These are phyloP conservation scores for Hetaerina titia DNA, from an alignment of 2,888 invertebrate genomes.

Conservation along the genomic window DNA sequence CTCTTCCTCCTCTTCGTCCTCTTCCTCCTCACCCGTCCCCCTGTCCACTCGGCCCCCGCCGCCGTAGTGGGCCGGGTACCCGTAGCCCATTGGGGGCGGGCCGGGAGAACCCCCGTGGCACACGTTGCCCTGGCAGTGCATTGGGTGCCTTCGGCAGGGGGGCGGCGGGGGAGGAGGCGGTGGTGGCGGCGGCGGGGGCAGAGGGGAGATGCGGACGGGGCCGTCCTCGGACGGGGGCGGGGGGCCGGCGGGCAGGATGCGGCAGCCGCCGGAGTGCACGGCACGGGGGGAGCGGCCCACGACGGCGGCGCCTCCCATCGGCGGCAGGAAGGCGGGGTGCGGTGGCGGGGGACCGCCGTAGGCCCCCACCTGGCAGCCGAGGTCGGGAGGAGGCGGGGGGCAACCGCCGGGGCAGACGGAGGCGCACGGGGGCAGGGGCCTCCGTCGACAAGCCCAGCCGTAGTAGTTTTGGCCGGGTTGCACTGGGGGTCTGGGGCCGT, in stretches of 20 bases:
- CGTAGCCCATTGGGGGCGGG: conserved; percentile 10
- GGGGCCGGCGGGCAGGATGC: not conserved
- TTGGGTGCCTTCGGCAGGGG: conserved; percentile 77
- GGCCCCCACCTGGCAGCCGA: conserved; percentile 15
- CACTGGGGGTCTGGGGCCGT: conserved; percentile 72
- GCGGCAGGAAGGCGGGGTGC: conserved; percentile 41
- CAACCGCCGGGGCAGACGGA: conserved; percentile 71
- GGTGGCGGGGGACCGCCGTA: conserved; percentile 55
- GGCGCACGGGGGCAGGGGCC: conserved; percentile 78
- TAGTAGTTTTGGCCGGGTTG: conserved; percentile 77
- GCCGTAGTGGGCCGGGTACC: not conserved
- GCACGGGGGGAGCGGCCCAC: conserved; percentile 24
- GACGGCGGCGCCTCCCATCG: not conserved
- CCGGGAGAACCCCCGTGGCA: conserved; percentile 5
- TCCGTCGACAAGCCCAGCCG: conserved; percentile 78
- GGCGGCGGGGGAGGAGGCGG: conserved; percentile 62
- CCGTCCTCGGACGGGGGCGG: conserved; percentile 24
- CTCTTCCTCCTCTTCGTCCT: conserved; percentile 13
- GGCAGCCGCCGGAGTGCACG: conserved; percentile 29
- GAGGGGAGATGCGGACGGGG: conserved; percentile 49
- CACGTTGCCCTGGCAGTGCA: conserved; percentile 18
- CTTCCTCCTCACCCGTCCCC: not conserved
- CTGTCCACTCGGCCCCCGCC: not conserved
- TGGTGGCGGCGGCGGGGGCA: conserved; percentile 52
- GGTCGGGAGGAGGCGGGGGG: conserved; percentile 69